Evolutionary conservation across 2,888 invertebrate species (phyloP).

Genomic region (Aelia acuminata): DNA sequence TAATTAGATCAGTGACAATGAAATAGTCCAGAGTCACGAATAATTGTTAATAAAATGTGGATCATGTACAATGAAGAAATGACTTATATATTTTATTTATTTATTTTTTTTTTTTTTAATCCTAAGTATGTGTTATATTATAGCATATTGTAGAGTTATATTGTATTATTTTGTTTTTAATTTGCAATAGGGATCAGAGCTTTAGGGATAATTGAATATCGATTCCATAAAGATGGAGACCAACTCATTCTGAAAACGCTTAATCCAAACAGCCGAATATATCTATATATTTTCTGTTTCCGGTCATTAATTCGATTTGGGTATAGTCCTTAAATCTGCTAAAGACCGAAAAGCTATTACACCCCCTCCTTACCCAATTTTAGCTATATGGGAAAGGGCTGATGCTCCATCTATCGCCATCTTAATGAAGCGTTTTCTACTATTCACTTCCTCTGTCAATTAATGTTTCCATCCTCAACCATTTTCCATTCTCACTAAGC

Average conservation of each 20-base stretch:
- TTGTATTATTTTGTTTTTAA: too few relatives aligned
- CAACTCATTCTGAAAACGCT: not conserved
- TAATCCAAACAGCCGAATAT: not conserved
- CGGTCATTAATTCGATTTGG: not conserved
- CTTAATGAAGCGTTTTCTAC: not conserved
- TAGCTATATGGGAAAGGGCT: not conserved
- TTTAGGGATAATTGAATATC: too few relatives aligned
- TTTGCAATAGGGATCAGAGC: too few relatives aligned
- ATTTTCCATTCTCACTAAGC: not conserved
- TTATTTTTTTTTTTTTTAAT: too few relatives aligned
- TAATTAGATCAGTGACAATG: too few relatives aligned
- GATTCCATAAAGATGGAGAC: too few relatives aligned
- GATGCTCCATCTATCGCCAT: constrained; percentile 4
- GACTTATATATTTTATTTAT: too few relatives aligned
- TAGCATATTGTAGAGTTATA: too few relatives aligned
- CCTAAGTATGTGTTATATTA: too few relatives aligned
- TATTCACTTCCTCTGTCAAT: not conserved
- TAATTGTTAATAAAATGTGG: too few relatives aligned
- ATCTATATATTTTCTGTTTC: not conserved
- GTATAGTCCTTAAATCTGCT: not conserved
- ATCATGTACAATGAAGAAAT: too few relatives aligned
- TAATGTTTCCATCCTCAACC: not conserved
- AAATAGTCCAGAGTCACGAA: too few relatives aligned
- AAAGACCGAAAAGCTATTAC: not conserved
- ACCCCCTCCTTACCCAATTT: not conserved